Base-by-base conservation (phyloP, 2,888 invertebrate genomes). In the Oxyteleia sp. region DNA sequence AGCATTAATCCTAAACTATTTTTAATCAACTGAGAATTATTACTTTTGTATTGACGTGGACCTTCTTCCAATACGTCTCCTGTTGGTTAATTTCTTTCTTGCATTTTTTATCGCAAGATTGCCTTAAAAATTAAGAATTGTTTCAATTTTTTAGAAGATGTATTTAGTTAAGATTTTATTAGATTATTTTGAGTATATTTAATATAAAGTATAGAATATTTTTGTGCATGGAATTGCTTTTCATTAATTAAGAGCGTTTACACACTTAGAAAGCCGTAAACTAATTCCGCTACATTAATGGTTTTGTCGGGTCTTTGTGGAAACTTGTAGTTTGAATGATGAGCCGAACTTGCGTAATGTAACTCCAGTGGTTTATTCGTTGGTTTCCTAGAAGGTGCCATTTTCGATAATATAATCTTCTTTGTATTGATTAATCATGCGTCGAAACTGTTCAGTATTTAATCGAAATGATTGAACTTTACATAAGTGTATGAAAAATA, bases 221-320 rank as follows among this genome's bases (percentile, higher is more conserved):
- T 18, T 4, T 45, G 3, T 45, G 11, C 3, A 4, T 15, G 2
- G 45, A 55, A 45, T 11, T 26, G 10, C 26, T 61, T 61, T 5
- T 38, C 23, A 4, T 23, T 20, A 47, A 20, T 61, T 43, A 72
- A 47, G 29, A 10, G 15, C 0, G 35, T 43, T 32, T 55, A 55
- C 66, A 20, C 45, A 86, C 86, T 81, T 38, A 86, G 38, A 78
- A 84, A 84, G n/a, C 82, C 72, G 38, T 80, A 82, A 49, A 84
- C 69, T 63, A 82, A 82, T 29, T 84, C 71, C 10, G 81, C 82
- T 11, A 83, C 59, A n/a, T 83, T 49, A 2, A n/a, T 8, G 5
- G 29, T 29, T 38, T 59, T 68, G 29, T 69, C 23, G 4, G 16
- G 13, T 13, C 16, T 45, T 16, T 11, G 32, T 4, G 18, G 51